Conservation (phyloP, 2,888 invertebrate species). For the Melieria picta region DNA sequence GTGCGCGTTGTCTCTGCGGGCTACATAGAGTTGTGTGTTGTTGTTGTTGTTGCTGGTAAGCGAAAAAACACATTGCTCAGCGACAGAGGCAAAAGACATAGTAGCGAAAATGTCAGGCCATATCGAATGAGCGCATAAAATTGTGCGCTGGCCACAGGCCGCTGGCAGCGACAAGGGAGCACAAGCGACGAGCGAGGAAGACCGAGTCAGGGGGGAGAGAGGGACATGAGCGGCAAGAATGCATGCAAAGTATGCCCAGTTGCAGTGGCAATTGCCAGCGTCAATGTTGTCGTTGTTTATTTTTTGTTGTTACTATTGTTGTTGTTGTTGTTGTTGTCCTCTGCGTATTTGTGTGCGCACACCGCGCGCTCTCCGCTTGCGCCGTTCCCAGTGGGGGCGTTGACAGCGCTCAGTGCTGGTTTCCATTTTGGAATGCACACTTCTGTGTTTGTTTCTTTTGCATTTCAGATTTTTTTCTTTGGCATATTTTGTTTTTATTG, state of each 20-base stretch:
- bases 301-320: conserved; percentile 20
- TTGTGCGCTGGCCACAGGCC: neutral
- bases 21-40: too few species aligned
- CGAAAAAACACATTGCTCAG: neutral
- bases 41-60: neutral
- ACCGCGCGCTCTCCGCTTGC: conserved; percentile 17
- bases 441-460: too few species aligned
- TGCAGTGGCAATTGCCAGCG: neutral
- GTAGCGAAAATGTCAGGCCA: conserved; percentile 31
- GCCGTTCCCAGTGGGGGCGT: too few species aligned
- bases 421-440: too few species aligned
- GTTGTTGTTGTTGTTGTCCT: conserved; percentile 15
- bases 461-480: too few species aligned
- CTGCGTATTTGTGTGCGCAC: neutral
- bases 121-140: conserved; percentile 14
- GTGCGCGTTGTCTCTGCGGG: too few species aligned
- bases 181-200: neutral
- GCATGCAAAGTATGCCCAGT: too few species aligned
- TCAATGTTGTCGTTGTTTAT: conserved; percentile 7
- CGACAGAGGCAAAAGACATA: conserved; percentile 5
- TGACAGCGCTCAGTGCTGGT: too few species aligned
- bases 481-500: too few species aligned
- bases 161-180: neutral
- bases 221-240: neutral
- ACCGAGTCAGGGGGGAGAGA: neutral